Percentiles rank a stretch among this genome's conserved stretches.
phyloP scores from a whole-genome alignment of 2,888 invertebrate genomes.

The Caenorhabditis virilis region DNA sequence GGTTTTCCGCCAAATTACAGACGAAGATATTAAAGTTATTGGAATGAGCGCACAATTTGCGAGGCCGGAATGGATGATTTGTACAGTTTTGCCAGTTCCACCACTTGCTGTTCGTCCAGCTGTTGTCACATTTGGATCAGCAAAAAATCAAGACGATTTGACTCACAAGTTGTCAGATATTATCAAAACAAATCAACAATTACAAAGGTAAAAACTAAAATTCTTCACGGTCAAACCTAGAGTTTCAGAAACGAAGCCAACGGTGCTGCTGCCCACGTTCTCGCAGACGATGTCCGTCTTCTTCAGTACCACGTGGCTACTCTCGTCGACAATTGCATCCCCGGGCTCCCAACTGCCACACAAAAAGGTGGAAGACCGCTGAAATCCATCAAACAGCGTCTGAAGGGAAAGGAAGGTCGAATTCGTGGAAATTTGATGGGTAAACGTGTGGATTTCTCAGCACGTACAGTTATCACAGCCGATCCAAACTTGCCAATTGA shows the following conservation, averaged over 20 bases:
- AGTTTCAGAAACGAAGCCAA: slow-evolving; percentile 84
- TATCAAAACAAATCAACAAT: slow-evolving; percentile 94
- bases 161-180: slow-evolving; percentile 98
- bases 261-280: slow-evolving; percentile 95
- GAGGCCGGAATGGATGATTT: slow-evolving; percentile 99
- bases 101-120: slow-evolving; percentile 94
- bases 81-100: slow-evolving; percentile 94
- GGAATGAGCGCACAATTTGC: slow-evolving; percentile 87
- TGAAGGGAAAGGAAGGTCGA: slow-evolving; percentile 96
- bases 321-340: slow-evolving; percentile 96
- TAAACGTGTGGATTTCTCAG: slow-evolving; percentile 94
- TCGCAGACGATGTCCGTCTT: slow-evolving; percentile 94
- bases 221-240: neutral
- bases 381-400: slow-evolving; percentile 92
- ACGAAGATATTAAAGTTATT: slow-evolving; percentile 88
- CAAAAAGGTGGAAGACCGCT: slow-evolving; percentile 98
- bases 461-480: slow-evolving; percentile 84
- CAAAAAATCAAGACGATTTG: slow-evolving; percentile 94
- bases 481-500: slow-evolving; percentile 76
- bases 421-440: slow-evolving; percentile 99
- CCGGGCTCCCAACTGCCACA: slow-evolving; percentile 91
- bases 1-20: slow-evolving; percentile 88
- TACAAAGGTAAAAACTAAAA: slow-evolving; percentile 73
- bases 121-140: slow-evolving; percentile 98
- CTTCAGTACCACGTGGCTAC: slow-evolving; percentile 98